A percentile compares a stretch with the other conserved stretches of the same genome.
Evolutionary conservation across 2,888 invertebrate genomes (phyloP).

Genomic region (Ptilodon capucinus): DNA sequence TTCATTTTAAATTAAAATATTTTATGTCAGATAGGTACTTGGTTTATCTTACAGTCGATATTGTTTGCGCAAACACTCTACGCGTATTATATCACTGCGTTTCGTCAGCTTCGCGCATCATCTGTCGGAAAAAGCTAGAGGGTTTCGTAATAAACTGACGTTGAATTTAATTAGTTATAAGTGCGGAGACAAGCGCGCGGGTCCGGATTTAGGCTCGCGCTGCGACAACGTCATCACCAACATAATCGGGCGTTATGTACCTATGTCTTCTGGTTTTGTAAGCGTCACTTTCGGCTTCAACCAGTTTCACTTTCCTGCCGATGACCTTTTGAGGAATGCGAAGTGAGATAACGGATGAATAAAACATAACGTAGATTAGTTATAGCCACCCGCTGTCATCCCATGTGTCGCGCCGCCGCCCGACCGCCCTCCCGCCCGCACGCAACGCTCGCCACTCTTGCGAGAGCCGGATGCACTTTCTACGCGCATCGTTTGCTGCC

Average conservation of each 20-base stretch:
- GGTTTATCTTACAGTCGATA: constrained; percentile 20
- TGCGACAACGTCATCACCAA: constrained; percentile 30
- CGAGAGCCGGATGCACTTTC: constrained; percentile 20
- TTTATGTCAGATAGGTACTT: not conserved
- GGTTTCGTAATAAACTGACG: constrained; percentile 61
- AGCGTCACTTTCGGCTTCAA: constrained; percentile 65
- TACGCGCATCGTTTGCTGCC: constrained; percentile 25
- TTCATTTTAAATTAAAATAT: not conserved
- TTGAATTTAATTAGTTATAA: constrained; percentile 56
- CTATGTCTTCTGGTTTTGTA: constrained; percentile 58
- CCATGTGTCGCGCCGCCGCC: not conserved
- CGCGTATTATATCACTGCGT: constrained; percentile 43
- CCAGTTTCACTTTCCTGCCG: constrained; percentile 76
- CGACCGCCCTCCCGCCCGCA: not conserved
- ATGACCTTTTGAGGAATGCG: constrained; percentile 71
- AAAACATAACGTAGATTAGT: constrained; percentile 47
- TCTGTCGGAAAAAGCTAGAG: constrained; percentile 42
- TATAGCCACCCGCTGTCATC: constrained; percentile 11
- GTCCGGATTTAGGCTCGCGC: constrained; percentile 42
- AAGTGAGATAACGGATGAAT: constrained; percentile 67
- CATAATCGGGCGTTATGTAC: constrained; percentile 55
- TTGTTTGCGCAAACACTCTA: constrained; percentile 51
- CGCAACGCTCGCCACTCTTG: constrained; percentile 9
- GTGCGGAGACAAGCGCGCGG: constrained; percentile 37
- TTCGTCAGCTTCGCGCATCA: constrained; percentile 35